Percentiles rank a stretch among this genome's conserved stretches.
Evolutionary conservation across 2,797 vertebrate species (phyloP).

Genomic region (Nyctibius grandis): DNA sequence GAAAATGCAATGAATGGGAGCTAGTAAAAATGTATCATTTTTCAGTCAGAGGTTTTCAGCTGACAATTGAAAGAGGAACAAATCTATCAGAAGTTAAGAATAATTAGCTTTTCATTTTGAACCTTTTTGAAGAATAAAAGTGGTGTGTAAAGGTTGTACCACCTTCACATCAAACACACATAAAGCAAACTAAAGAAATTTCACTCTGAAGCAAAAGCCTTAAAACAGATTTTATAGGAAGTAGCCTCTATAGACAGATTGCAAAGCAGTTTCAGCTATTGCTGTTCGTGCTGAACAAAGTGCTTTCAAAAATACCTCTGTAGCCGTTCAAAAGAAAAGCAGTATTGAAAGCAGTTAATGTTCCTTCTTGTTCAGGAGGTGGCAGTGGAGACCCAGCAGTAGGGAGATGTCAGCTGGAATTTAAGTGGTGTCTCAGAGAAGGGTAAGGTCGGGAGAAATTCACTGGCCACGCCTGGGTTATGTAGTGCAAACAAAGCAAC

Average conservation of each 20-base stretch:
- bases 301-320: background rate
- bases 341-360: background rate
- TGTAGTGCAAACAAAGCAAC: background rate
- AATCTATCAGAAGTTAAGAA: background rate
- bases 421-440: background rate
- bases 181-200: background rate
- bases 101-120: background rate
- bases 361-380: slow-evolving; percentile 47
- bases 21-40: background rate
- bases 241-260: background rate
- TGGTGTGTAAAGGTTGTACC: background rate
- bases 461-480: background rate
- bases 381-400: slow-evolving; percentile 39
- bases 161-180: background rate
- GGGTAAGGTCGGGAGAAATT: background rate
- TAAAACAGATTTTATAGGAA: background rate
- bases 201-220: background rate
- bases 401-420: background rate
- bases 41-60: background rate
- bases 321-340: background rate
- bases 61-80: background rate
- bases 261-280: background rate
- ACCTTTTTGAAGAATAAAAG: background rate
- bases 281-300: background rate
- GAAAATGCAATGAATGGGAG: background rate